phyloP scores from a whole-genome alignment of 2,888 invertebrate species.

The Polyommatus icarus region DNA sequence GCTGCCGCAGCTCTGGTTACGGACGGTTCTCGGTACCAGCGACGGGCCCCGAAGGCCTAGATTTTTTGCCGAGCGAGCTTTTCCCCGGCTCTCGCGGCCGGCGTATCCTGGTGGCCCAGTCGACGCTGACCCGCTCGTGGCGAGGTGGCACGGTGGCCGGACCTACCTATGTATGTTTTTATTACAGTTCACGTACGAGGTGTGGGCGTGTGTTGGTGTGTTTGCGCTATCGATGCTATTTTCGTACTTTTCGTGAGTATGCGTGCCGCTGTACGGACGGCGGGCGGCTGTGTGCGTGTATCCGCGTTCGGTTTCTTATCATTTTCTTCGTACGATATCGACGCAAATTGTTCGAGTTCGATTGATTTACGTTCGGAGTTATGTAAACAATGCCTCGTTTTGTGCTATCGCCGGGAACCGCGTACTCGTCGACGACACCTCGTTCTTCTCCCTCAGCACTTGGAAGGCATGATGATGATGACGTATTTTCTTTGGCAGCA shows the following conservation, averaged over 20 bases:
- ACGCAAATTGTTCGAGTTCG: constrained; percentile 56
- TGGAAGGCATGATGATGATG: neutral
- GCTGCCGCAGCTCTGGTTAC: constrained; percentile 47
- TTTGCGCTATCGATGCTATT: constrained; percentile 77
- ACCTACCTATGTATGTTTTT: constrained; percentile 71
- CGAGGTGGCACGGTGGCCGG: constrained; percentile 50
- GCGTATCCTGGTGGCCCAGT: constrained; percentile 38
- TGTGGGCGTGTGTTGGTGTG: constrained; percentile 78
- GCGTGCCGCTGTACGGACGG: constrained; percentile 49
- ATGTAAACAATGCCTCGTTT: constrained; percentile 33
- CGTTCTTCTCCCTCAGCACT: neutral
- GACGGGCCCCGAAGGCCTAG: constrained; percentile 48
- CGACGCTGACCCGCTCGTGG: neutral
- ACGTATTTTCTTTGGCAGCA: neutral
- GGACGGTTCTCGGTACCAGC: constrained; percentile 40
- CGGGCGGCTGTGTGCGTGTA: constrained; percentile 55
- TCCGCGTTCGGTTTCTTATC: constrained; percentile 73
- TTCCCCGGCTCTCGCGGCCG: constrained; percentile 49
- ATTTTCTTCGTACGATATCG: constrained; percentile 62
- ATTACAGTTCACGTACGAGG: constrained; percentile 74
- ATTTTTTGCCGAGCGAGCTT: constrained; percentile 52
- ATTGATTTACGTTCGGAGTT: constrained; percentile 42
- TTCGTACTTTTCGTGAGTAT: constrained; percentile 55
- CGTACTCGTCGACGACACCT: neutral
- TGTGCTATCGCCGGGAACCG: constrained; percentile 18